Percentiles rank a stretch among this genome's conserved stretches.
These are phyloP conservation scores for Papio anubis DNA, from an alignment of 2,113 vertebrate species.

Conservation along the genomic window DNA sequence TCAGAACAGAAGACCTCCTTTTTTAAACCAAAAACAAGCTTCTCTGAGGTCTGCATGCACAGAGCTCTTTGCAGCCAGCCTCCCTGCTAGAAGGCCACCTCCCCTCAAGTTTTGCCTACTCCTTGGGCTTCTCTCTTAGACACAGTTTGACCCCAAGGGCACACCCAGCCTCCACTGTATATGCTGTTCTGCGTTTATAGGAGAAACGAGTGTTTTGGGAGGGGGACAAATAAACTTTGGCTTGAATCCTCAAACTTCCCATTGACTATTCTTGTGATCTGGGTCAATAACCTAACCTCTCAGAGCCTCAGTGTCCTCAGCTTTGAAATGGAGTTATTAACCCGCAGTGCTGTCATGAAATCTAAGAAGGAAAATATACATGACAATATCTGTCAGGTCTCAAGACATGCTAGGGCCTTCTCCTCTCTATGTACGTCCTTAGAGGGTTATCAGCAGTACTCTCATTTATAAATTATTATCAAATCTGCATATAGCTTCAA, in stretches of 20 bases:
- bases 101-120: background rate
- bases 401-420: background rate
- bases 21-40: background rate
- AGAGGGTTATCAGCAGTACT: background rate
- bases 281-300: too few species aligned
- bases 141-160: background rate
- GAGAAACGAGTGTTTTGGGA: rapidly evolving
- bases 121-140: background rate
- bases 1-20: background rate
- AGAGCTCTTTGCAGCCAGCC: background rate
- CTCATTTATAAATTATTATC: background rate
- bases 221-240: background rate
- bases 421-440: background rate
- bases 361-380: rapidly evolving
- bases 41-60: background rate
- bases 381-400: background rate
- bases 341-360: background rate
- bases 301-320: too few species aligned
- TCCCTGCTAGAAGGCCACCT: rapidly evolving
- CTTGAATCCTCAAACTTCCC: background rate
- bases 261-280: background rate
- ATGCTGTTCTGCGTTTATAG: background rate
- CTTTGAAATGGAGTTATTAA: background rate
- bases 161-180: background rate
- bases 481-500: background rate